These are phyloP conservation scores for Mormyrus lacerda DNA, from an alignment of 2,113 vertebrate genomes.

Conservation along the genomic window DNA sequence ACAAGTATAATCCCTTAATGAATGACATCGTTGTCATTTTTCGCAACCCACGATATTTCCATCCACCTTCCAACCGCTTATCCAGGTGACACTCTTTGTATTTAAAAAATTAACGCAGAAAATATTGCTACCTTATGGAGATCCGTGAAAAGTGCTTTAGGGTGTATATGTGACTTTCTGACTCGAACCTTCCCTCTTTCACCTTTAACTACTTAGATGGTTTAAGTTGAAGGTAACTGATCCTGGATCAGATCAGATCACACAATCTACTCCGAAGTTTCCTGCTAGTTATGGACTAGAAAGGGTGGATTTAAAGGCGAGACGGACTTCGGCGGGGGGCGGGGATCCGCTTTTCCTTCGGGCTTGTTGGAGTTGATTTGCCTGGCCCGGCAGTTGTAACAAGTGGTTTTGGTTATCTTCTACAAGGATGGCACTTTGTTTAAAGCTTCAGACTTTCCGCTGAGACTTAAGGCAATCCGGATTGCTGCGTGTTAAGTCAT, in stretches of 20 bases:
- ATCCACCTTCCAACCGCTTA: neutral
- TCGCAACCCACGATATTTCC: neutral
- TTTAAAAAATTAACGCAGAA: neutral
- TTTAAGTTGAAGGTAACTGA: neutral
- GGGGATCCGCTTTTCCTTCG: neutral
- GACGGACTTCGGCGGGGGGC: neutral
- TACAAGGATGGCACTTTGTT: neutral
- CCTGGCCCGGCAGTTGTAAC: neutral
- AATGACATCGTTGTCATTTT: neutral
- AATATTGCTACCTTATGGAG: neutral
- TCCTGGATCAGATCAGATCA: neutral
- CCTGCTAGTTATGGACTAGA: neutral
- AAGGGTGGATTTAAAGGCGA: neutral
- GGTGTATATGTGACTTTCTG: neutral
- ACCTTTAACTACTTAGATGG: neutral
- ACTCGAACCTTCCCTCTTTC: neutral
- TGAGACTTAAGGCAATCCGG: neutral
- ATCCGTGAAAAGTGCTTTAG: neutral
- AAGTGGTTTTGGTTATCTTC: neutral
- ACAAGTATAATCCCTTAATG: neutral
- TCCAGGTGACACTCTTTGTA: neutral
- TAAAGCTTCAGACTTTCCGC: neutral
- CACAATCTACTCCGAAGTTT: neutral
- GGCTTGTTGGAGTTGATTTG: neutral
- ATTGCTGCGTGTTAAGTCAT: neutral